Conservation (phyloP, 2,797 vertebrate species). For the Pantherophis alleghaniensis region DNA sequence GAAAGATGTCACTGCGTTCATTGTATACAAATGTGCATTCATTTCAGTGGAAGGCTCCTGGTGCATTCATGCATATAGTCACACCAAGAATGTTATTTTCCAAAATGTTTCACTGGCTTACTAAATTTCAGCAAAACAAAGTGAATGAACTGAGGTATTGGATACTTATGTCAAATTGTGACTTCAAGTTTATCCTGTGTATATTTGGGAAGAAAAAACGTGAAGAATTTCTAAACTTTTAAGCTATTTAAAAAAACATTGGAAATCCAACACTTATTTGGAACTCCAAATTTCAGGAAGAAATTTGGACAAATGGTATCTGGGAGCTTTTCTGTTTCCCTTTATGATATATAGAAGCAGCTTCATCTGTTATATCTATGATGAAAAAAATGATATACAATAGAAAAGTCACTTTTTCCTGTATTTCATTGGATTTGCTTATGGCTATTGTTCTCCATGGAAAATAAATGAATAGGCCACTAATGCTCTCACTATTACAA, state of each 20-base stretch:
- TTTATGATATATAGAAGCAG: not conserved
- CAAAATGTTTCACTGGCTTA: not conserved
- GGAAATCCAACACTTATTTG: not conserved
- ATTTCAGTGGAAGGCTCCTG: not conserved
- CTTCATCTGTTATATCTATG: not conserved
- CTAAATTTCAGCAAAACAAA: not conserved
- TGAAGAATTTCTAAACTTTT: not conserved
- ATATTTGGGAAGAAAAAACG: not conserved
- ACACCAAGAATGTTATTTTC: not conserved
- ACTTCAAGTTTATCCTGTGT: not conserved
- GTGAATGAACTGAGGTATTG: not conserved
- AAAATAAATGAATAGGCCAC: not conserved
- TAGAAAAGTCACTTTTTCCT: not conserved
- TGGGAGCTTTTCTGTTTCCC: not conserved
- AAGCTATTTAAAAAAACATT: not conserved
- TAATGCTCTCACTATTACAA: not conserved
- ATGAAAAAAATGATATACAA: not conserved
- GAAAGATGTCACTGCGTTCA: not conserved
- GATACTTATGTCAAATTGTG: not conserved
- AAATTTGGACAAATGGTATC: not conserved
- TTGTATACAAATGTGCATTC: not conserved
- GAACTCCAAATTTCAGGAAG: not conserved
- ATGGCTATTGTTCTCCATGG: not conserved
- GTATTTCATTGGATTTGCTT: not conserved
- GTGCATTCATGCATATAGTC: not conserved